Percentiles rank a stretch among this genome's conserved stretches.
Evolutionary conservation across 2,888 invertebrate species (phyloP).

Genomic region (Epinotia ramella): DNA sequence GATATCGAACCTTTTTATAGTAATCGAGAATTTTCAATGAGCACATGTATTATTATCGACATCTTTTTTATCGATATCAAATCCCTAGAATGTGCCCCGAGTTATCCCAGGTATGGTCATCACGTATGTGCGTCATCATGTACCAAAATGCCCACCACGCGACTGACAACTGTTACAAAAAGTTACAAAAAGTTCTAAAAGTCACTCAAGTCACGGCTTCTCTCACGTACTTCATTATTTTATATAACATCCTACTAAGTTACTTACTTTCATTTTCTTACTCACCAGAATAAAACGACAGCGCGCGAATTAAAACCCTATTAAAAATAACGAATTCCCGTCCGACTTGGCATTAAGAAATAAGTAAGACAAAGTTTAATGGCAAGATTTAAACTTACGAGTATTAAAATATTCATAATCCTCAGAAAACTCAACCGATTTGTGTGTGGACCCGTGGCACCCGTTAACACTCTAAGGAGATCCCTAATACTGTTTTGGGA

Average conservation of each 20-base stretch:
- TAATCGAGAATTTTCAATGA: too few species aligned
- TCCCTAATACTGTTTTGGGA: slow-evolving; percentile 12
- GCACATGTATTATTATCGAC: too few species aligned
- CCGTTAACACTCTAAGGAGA: slow-evolving; percentile 3
- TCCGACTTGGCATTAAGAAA: background rate
- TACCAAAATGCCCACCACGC: too few species aligned
- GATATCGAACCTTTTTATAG: too few species aligned
- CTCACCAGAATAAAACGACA: background rate
- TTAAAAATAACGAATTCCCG: background rate
- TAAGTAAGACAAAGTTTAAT: slow-evolving; percentile 1
- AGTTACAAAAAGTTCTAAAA: too few species aligned
- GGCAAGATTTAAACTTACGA: background rate
- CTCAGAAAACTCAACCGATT: background rate
- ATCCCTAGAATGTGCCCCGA: too few species aligned
- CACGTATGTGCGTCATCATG: too few species aligned
- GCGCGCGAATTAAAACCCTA: background rate
- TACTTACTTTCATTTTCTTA: background rate
- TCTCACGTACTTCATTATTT: too few species aligned
- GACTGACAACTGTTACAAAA: too few species aligned
- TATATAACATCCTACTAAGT: background rate
- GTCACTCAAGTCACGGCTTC: too few species aligned
- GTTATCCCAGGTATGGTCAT: too few species aligned
- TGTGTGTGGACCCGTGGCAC: background rate
- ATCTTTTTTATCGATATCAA: too few species aligned
- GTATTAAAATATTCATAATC: background rate